Evolutionary conservation across 2,113 vertebrate species (phyloP).

Genomic region (Cyphomyrus plagiostoma): DNA sequence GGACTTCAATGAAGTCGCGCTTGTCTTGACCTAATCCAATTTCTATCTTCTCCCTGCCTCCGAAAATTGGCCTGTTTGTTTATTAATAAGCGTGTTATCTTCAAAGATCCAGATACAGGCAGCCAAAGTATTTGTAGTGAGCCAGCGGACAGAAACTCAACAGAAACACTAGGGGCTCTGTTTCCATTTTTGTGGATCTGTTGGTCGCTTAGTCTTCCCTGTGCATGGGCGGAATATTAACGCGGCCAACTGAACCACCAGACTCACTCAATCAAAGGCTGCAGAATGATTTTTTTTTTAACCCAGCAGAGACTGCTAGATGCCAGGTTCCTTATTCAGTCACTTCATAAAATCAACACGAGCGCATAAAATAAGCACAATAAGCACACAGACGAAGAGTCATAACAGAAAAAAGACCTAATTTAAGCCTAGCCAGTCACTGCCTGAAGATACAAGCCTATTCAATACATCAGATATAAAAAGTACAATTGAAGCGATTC

Average conservation of each 20-base stretch:
- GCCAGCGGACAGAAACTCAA: constrained; percentile 56
- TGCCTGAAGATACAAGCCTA: constrained; percentile 21
- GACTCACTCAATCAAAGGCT: constrained; percentile 22
- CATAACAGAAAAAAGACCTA: constrained; percentile 47
- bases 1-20: constrained; percentile 54
- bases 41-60: constrained; percentile 45
- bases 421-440: constrained; percentile 26
- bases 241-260: constrained; percentile 50
- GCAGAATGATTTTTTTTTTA: constrained; percentile 35
- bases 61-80: constrained; percentile 71
- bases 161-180: constrained; percentile 55
- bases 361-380: background rate
- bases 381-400: constrained; percentile 36
- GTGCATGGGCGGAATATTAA: constrained; percentile 55
- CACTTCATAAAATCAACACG: constrained; percentile 28
- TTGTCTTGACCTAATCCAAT: constrained; percentile 61
- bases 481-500: constrained; percentile 17
- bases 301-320: constrained; percentile 45
- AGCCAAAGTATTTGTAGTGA: constrained; percentile 50
- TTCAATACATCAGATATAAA: constrained; percentile 26
- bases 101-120: constrained; percentile 68
- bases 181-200: constrained; percentile 29
- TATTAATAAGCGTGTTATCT: constrained; percentile 71
- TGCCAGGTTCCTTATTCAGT: constrained; percentile 30
- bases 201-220: constrained; percentile 27